Conservation (phyloP, 2,797 vertebrate species). For the Periophthalmus magnuspinnatus region DNA sequence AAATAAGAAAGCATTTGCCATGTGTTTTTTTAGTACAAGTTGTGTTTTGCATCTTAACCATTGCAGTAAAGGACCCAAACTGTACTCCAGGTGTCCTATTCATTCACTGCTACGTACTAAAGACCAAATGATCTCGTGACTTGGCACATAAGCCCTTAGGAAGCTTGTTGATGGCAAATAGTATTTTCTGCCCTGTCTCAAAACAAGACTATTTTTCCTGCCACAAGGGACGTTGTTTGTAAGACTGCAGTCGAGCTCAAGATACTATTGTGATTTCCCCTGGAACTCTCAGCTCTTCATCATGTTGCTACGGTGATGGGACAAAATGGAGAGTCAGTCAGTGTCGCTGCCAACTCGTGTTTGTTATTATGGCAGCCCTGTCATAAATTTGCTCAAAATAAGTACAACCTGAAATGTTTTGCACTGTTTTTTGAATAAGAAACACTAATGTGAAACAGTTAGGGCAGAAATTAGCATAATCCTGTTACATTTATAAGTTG, state of each 20-base stretch:
- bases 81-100: constrained; percentile 25
- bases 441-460: constrained; percentile 9
- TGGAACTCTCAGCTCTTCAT: constrained; percentile 49
- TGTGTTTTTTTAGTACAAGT: background rate
- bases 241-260: constrained; percentile 26
- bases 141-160: constrained; percentile 17
- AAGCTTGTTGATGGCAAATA: constrained; percentile 30
- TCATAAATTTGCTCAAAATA: constrained; percentile 23
- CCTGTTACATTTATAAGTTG: background rate
- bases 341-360: constrained; percentile 34
- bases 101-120: constrained; percentile 18
- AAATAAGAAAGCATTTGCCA: background rate
- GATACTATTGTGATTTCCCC: constrained; percentile 40
- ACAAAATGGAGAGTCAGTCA: constrained; percentile 58
- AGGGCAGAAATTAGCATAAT: constrained; percentile 8
- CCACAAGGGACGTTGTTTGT: constrained; percentile 39
- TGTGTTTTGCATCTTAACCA: background rate
- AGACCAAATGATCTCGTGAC: constrained; percentile 31
- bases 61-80: background rate
- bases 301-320: constrained; percentile 44
- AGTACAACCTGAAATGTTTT: constrained; percentile 18
- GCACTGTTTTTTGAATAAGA: constrained; percentile 10
- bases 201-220: constrained; percentile 20
- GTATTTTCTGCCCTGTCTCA: constrained; percentile 18
- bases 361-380: constrained; percentile 23